A percentile compares a stretch with the other conserved stretches of the same genome.
Conservation (phyloP, 2,113 vertebrate genomes). For the Miniopterus natalensis region DNA sequence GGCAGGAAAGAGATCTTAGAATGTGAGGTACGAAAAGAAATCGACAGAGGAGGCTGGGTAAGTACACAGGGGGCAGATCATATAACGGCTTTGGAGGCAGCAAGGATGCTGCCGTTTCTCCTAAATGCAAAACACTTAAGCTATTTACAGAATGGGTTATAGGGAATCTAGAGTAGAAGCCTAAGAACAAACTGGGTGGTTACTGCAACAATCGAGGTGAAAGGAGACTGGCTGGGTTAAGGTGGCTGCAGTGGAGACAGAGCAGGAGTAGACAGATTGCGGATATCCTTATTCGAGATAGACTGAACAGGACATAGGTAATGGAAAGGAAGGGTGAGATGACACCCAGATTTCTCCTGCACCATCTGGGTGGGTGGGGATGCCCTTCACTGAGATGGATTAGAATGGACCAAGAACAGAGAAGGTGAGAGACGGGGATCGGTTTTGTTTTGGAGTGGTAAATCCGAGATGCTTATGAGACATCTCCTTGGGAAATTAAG, state of each 20-base stretch:
- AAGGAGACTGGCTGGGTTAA: neutral
- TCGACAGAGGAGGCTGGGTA: neutral
- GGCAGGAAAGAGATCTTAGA: neutral
- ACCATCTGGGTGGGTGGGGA: neutral
- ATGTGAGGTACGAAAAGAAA: neutral
- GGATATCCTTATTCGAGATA: neutral
- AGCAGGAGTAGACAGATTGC: neutral
- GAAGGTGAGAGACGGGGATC: neutral
- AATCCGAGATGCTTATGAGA: neutral
- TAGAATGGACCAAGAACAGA: neutral
- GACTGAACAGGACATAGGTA: neutral
- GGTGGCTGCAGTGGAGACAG: neutral
- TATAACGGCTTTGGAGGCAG: neutral
- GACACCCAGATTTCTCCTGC: neutral
- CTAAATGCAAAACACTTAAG: neutral
- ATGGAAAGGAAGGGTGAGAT: neutral
- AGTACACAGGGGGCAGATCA: neutral
- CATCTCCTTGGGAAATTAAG: neutral
- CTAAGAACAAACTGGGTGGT: neutral
- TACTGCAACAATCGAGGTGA: neutral
- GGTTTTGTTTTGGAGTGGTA: neutral
- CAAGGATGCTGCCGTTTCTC: slow-evolving; percentile 5
- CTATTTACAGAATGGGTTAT: neutral
- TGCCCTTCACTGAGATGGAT: neutral
- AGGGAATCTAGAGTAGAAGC: neutral